These are phyloP conservation scores for Sebastes vulpes DNA, from an alignment of 2,797 vertebrate species.

Conservation along the genomic window DNA sequence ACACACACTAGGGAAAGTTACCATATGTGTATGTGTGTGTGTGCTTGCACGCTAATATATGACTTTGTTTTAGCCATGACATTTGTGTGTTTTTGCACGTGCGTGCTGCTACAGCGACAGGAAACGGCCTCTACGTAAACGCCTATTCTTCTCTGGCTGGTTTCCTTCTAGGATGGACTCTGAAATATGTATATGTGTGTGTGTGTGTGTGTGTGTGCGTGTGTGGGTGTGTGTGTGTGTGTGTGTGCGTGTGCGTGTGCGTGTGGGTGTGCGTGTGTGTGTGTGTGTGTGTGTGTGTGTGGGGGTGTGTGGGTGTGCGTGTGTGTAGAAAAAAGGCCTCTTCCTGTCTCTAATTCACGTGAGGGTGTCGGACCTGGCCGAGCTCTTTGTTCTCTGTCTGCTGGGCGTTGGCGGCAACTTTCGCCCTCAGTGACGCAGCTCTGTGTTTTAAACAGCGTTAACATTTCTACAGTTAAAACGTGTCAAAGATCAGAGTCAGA, in stretches of 20 bases:
- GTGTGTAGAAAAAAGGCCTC: slow-evolving; percentile 31
- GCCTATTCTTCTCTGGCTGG: slow-evolving; percentile 82
- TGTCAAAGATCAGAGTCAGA: too few relatives aligned
- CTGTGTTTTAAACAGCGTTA: not conserved
- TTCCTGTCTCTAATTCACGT: slow-evolving; percentile 72
- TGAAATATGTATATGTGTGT: slow-evolving; percentile 50
- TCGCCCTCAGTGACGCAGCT: slow-evolving; percentile 1
- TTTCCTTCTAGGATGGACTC: slow-evolving; percentile 84
- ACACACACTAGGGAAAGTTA: slow-evolving; percentile 13
- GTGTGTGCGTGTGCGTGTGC: not conserved
- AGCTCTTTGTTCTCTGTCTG: slow-evolving; percentile 66
- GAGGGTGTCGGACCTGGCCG: slow-evolving; percentile 39
- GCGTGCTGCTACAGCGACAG: slow-evolving; percentile 53
- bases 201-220: too few relatives aligned
- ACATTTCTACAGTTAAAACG: too few relatives aligned
- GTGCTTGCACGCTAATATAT: slow-evolving; percentile 32
- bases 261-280: slow-evolving; percentile 11
- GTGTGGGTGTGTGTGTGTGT: too few relatives aligned
- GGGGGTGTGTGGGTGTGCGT: not conserved
- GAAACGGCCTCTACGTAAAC: slow-evolving; percentile 77
- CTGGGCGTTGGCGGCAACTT: slow-evolving; percentile 38
- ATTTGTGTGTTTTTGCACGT: slow-evolving; percentile 54
- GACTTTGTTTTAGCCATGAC: slow-evolving; percentile 46
- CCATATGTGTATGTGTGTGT: slow-evolving; percentile 17
- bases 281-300: slow-evolving; percentile 18